phyloP scores from a whole-genome alignment of 2,888 invertebrate species.

The Machimus atricapillus region DNA sequence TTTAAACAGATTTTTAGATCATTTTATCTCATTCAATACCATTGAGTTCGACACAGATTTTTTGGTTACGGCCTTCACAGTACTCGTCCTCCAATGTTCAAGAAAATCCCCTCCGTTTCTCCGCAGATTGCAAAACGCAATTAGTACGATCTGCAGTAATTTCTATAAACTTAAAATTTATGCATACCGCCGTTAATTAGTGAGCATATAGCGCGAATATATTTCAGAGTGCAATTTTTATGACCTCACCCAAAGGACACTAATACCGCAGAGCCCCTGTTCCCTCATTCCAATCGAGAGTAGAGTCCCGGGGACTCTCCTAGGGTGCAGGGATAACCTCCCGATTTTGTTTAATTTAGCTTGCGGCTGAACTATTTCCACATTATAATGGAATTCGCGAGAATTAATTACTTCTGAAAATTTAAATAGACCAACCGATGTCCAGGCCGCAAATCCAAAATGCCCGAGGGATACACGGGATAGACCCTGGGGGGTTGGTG shows the following conservation, averaged over 20 bases:
- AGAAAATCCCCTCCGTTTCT: neutral
- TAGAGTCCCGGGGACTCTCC: neutral
- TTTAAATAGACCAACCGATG: constrained; percentile 30
- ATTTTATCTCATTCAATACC: too few relatives aligned
- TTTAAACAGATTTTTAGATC: too few relatives aligned
- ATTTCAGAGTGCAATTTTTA: constrained; percentile 23
- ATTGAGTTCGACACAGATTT: too few relatives aligned
- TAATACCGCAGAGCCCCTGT: neutral
- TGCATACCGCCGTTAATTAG: neutral
- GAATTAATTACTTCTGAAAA: constrained; percentile 36
- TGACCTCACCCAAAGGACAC: neutral
- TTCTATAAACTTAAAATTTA: constrained; percentile 10
- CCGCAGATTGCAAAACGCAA: neutral
- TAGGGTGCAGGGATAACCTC: neutral
- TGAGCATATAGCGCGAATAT: neutral
- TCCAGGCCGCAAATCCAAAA: constrained; percentile 6
- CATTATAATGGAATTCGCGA: constrained; percentile 30
- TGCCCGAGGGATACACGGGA: neutral
- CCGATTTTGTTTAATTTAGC: constrained; percentile 32
- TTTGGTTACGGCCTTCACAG: too few relatives aligned
- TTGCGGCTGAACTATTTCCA: constrained; percentile 25
- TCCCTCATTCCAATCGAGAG: neutral
- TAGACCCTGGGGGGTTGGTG: neutral
- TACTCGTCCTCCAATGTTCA: neutral
- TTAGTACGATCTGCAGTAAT: constrained; percentile 9